Base-by-base conservation (phyloP, 2,888 invertebrate species). In the Leptodirus hochenwartii region DNA sequence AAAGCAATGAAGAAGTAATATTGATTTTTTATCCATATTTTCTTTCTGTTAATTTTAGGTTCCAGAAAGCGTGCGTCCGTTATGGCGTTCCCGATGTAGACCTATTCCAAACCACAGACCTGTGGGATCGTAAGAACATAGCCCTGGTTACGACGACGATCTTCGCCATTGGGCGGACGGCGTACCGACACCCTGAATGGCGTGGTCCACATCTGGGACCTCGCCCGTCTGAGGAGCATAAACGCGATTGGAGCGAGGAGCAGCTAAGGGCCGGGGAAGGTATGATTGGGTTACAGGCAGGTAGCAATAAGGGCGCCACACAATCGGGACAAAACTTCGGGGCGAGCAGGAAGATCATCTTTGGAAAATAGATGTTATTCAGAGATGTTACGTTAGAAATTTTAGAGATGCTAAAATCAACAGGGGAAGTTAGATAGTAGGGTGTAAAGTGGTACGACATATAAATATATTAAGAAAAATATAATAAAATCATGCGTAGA, bases 121-220 rank as follows among this genome's bases (percentile, higher is more conserved):
- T 93, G 15, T 88, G 81, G 68, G 91, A 91, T 52, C 69, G 69
- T 47, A 84, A 85, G 56, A 90, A 91, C 54, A 81, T 91, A 39
- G 70, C 76, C 17, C 69, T 80, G 33, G 90, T 91, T 27, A 80
- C 90, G 29, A 73, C 75, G 45, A 84, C 85, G 29, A 75, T 91
- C 44, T 80, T 80, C 47, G 81, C 90, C 10, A 65, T 91, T 39
- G 91, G 84, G 34, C 72, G 88, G 47, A 79, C 85, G 69, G 72
- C 78, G 2, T 76, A 82, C 59, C 75, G 64, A 47, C 82, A 84
- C 51, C 76, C 80, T 0, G 82, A 82, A 56, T 84, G 77, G 75
- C 66, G 71, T 34, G 84, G 84, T 23, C 82, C 84, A 23, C 68
- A 54, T 45, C 59, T 87, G 29, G 90, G 90, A 29, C 88, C 90